A percentile compares a stretch with the other conserved stretches of the same genome.
Conservation (phyloP, 2,797 vertebrate genomes). For the Acanthis flammea region DNA sequence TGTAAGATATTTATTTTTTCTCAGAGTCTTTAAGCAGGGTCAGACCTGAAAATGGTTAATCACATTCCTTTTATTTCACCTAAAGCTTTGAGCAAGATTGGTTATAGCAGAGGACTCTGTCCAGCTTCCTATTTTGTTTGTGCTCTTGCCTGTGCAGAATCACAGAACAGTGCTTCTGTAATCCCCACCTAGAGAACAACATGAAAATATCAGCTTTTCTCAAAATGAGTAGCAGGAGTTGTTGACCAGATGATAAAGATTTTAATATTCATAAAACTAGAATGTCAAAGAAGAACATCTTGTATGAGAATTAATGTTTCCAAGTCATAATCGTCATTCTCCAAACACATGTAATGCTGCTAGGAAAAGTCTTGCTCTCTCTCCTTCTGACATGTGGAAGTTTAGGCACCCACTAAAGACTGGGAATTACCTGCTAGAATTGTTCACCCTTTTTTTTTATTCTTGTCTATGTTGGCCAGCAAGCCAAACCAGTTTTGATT, state of each 20-base stretch:
- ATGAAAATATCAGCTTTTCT: not conserved
- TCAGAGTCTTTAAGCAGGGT: not conserved
- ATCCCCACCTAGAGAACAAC: not conserved
- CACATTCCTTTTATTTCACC: not conserved
- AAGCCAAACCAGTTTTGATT: slow-evolving; percentile 60
- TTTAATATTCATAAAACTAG: slow-evolving; percentile 55
- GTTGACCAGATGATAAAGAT: slow-evolving; percentile 54
- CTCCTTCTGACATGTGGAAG: not conserved
- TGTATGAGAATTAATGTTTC: slow-evolving; percentile 48
- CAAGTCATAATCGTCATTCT: not conserved
- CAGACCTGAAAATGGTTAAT: not conserved
- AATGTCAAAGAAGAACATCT: slow-evolving; percentile 54
- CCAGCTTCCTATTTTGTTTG: not conserved
- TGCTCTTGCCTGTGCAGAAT: not conserved
- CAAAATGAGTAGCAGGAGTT: slow-evolving; percentile 22
- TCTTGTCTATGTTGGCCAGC: slow-evolving; percentile 14
- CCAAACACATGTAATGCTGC: not conserved
- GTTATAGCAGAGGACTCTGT: not conserved
- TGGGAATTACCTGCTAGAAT: slow-evolving; percentile 8
- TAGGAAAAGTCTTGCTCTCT: not conserved
- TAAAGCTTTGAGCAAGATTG: not conserved
- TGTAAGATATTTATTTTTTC: slow-evolving; percentile 1
- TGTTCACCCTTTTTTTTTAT: slow-evolving; percentile 1
- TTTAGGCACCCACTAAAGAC: slow-evolving; percentile 1
- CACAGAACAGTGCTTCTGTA: not conserved